Evolutionary conservation across 92 coral and sea anemone species (phyloP), one percentile per base, ranked within the genome.

Genomic region (Umimayanthus chanpuru): DNA sequence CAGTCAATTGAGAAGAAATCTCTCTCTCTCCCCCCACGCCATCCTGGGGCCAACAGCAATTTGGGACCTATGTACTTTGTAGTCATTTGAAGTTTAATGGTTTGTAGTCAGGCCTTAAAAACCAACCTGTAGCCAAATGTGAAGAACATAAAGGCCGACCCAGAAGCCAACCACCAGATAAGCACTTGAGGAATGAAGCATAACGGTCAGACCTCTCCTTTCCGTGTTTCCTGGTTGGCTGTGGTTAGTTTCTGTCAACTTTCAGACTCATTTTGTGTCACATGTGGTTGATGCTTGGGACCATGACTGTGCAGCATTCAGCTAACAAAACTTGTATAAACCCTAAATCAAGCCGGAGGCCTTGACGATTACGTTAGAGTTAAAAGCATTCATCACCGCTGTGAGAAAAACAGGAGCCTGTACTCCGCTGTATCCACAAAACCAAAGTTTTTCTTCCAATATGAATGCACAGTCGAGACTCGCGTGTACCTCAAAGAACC

Each of bases 91-190:
- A 32, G 36, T n/a, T n/a, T n/a, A n/a, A 32, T 2, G 6, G 15
- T 4, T 53, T 53, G 0, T 11, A 11, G 14, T 14, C 58, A 15
- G 58, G 12, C 14, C 12, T 9, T 21, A 29, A 56, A 7, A 49
- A 82, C 93, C 81, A 76, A 89, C 94, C 98, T 96, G 95, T 29
- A 96, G 83, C 36, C 91, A 83, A 44, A 91, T 94, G 89, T 96
- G 94, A 81, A 91, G 85, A 75, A 94, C 82, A 58, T 93, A 95
- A 6, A 95, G 88, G 43, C 90, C 56, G 72, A 92, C 83, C 98
- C 98, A 95, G 76, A 94, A 92, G 44, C 89, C 89, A 61, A 91
- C 89, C 10, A 95, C 89, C n/a, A 95, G 77, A 61, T 80, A 93
- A 56, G 90, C 77, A 85, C 98, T 92, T 50, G 96, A 90, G 18